A percentile compares a stretch with the other conserved stretches of the same genome.
phyloP scores from a whole-genome alignment of 2,113 vertebrate genomes.

The Myanophis thanlyinensis region DNA sequence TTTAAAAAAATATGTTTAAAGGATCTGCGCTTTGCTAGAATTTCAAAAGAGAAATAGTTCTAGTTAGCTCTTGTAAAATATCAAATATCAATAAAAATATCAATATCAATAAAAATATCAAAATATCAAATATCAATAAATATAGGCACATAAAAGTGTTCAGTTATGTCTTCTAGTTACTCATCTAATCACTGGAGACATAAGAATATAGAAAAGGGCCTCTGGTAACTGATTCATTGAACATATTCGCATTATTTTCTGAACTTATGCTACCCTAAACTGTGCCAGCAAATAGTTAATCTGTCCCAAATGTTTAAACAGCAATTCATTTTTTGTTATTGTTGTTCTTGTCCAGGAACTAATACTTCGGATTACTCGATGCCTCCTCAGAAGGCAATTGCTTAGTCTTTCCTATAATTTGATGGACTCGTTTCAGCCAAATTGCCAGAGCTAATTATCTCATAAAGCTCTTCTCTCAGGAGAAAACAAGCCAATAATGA shows the following conservation, averaged over 20 bases:
- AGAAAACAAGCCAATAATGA: slow-evolving; percentile 56
- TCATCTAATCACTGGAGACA: background rate
- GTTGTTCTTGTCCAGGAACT: background rate
- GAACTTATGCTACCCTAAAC: background rate
- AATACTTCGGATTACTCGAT: background rate
- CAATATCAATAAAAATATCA: no score
- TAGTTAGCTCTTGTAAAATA: no score
- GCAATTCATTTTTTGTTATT: background rate
- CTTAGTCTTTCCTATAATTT: background rate
- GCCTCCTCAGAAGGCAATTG: background rate
- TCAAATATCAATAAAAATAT: no score
- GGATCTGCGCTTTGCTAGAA: background rate
- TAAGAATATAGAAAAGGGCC: background rate
- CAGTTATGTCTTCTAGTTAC: background rate
- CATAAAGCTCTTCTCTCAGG: slow-evolving; percentile 44
- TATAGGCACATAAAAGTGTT: background rate
- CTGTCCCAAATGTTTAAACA: background rate
- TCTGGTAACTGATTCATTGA: background rate
- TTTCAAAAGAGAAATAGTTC: background rate
- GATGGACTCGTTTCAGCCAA: slow-evolving; percentile 28
- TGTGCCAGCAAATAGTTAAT: background rate
- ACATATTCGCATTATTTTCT: background rate
- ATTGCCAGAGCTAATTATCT: slow-evolving; percentile 56
- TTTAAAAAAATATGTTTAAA: background rate
- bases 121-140: background rate